Conservation (phyloP, 1,140 invertebrate genomes). For the Rhopalosiphum padi region DNA sequence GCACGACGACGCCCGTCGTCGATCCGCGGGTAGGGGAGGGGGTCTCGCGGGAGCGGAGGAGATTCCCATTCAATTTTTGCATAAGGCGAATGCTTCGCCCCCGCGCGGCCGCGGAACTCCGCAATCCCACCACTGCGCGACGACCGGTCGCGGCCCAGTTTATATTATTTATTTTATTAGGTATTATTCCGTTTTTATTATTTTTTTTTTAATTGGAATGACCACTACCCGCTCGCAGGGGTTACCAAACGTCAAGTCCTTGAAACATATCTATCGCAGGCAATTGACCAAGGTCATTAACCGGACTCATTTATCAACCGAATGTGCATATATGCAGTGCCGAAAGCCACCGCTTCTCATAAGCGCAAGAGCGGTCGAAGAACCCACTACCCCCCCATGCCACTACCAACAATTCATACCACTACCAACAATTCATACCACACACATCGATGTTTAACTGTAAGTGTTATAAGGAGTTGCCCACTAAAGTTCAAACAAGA, state of each 20-base stretch:
- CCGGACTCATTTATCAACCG: background rate
- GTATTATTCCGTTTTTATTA: background rate
- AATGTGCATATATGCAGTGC: background rate
- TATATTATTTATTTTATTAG: background rate
- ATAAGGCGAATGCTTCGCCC: background rate
- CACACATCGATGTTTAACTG: background rate
- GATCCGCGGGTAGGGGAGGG: background rate
- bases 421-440: background rate
- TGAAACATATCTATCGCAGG: slow-evolving; percentile 30
- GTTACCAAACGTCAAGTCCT: slow-evolving; percentile 28
- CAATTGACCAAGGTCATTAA: slow-evolving; percentile 54
- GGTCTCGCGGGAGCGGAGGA: background rate
- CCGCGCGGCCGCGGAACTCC: background rate
- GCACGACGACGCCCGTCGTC: background rate
- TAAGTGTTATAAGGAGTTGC: background rate
- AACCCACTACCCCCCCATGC: background rate
- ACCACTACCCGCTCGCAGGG: slow-evolving; percentile 27
- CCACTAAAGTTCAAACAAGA: background rate
- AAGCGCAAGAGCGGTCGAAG: background rate
- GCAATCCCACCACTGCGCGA: background rate
- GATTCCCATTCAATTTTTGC: slow-evolving; percentile 54
- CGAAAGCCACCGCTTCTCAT: background rate
- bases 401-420: background rate
- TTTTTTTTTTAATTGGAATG: slow-evolving; percentile 24
- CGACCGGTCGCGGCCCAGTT: slow-evolving; percentile 43